phyloP scores from a whole-genome alignment of 2,888 invertebrate genomes.

The Oxyteleia sp. region DNA sequence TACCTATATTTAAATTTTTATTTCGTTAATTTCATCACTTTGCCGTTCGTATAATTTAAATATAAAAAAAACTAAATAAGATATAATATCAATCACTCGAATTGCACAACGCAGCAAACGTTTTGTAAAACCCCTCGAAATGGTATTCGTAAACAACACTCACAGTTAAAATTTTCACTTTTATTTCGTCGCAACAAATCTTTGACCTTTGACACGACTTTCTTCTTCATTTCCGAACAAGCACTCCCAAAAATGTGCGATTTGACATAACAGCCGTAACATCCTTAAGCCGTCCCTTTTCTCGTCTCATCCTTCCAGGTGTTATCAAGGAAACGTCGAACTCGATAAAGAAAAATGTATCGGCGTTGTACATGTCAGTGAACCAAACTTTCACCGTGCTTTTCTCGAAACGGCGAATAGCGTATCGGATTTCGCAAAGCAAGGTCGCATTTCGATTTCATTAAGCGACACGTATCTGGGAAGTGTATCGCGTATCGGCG shows the following conservation, averaged over 20 bases:
- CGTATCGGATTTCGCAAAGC: slow-evolving; percentile 64
- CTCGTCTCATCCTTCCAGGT: slow-evolving; percentile 31
- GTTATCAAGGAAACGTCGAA: slow-evolving; percentile 67
- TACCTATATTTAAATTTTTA: too few relatives aligned
- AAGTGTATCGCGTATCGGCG: slow-evolving; percentile 63
- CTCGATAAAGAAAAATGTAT: slow-evolving; percentile 70
- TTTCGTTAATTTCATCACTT: too few relatives aligned
- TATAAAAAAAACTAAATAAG: too few relatives aligned
- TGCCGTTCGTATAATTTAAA: too few relatives aligned
- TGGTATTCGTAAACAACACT: slow-evolving; percentile 37
- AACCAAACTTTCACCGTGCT: slow-evolving; percentile 64
- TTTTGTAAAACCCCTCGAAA: slow-evolving; percentile 18
- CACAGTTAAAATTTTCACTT: slow-evolving; percentile 58
- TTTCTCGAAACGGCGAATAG: slow-evolving; percentile 59
- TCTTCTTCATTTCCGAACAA: slow-evolving; percentile 64
- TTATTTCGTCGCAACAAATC: slow-evolving; percentile 59
- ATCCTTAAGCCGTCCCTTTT: slow-evolving; percentile 28
- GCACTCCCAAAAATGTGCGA: slow-evolving; percentile 51
- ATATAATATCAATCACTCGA: slow-evolving; percentile 29
- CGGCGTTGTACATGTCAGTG: slow-evolving; percentile 61
- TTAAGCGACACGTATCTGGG: slow-evolving; percentile 56
- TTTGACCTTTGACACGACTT: slow-evolving; percentile 65
- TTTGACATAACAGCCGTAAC: slow-evolving; percentile 61
- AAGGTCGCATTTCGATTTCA: slow-evolving; percentile 74
- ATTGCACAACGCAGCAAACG: slow-evolving; percentile 33